A percentile compares a stretch with the other conserved stretches of the same genome.
Evolutionary conservation across 2,888 invertebrate species (phyloP).

Genomic region (Silvanus unidentatus): DNA sequence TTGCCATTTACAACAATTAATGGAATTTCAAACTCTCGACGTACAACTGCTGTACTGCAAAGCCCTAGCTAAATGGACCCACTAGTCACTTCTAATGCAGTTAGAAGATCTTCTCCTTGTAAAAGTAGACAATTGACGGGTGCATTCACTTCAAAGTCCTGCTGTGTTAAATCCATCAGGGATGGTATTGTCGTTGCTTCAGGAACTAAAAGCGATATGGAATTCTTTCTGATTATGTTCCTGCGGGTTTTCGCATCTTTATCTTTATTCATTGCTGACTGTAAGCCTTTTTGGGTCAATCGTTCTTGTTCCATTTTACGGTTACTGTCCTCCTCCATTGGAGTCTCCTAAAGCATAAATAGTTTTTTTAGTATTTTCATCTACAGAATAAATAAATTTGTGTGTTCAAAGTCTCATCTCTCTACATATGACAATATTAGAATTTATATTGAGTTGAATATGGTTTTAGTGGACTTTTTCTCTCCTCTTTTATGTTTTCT

Average conservation of each 20-base stretch:
- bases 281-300: conserved; percentile 17
- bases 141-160: conserved; percentile 53
- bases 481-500: too few species aligned
- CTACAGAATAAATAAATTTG: too few species aligned
- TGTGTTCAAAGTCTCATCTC: too few species aligned
- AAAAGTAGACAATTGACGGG: conserved; percentile 45
- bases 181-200: conserved; percentile 44
- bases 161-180: conserved; percentile 48
- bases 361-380: neutral
- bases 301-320: conserved; percentile 6
- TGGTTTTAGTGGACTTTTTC: too few species aligned
- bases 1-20: conserved; percentile 28
- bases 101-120: conserved; percentile 49
- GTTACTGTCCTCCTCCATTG: conserved; percentile 10
- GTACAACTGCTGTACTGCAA: neutral
- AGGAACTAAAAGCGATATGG: conserved; percentile 44
- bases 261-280: conserved; percentile 13
- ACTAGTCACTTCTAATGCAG: conserved; percentile 47
- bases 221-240: conserved; percentile 37
- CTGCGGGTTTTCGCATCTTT: conserved; percentile 16
- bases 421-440: too few species aligned
- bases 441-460: too few species aligned
- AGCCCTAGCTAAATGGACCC: conserved; percentile 38
- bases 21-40: conserved; percentile 32
- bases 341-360: conserved; percentile 17